A percentile compares a stretch with the other conserved stretches of the same genome.
phyloP scores from a whole-genome alignment of 2,797 vertebrate genomes.

The Platyrinchus mystaceus region DNA sequence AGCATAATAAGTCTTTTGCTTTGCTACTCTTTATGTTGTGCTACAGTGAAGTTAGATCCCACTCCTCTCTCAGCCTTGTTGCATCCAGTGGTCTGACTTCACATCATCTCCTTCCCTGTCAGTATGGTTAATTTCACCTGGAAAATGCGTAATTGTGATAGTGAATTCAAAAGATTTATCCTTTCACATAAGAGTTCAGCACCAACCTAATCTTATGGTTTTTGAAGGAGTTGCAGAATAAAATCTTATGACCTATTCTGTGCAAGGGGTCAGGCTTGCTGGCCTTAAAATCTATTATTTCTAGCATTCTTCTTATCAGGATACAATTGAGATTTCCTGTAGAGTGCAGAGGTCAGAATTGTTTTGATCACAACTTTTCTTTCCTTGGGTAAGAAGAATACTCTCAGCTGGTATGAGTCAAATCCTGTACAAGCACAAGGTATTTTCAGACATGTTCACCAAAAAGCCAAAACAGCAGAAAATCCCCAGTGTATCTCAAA shows the following conservation, averaged over 20 bases:
- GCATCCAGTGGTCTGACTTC: neutral
- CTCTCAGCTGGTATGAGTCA: neutral
- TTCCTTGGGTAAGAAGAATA: neutral
- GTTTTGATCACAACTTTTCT: slow-evolving; percentile 11
- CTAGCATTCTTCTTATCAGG: neutral
- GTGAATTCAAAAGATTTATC: neutral
- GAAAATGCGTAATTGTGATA: neutral
- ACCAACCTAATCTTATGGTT: neutral
- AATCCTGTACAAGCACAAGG: neutral
- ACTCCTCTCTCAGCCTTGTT: neutral
- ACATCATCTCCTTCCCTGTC: neutral
- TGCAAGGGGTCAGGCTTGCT: neutral
- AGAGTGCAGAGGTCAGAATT: neutral
- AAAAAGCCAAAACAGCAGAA: neutral
- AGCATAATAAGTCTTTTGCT: neutral
- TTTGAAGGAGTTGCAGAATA: neutral
- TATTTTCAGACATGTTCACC: neutral
- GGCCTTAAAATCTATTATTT: slow-evolving; percentile 6
- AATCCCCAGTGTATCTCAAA: neutral
- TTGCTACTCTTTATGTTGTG: neutral
- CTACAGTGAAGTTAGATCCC: neutral
- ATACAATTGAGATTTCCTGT: neutral
- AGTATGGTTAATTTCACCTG: neutral
- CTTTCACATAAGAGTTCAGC: neutral
- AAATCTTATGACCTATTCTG: neutral